Evolutionary conservation across 2,113 vertebrate genomes (phyloP).

Genomic region (Ageneiosus marmoratus): DNA sequence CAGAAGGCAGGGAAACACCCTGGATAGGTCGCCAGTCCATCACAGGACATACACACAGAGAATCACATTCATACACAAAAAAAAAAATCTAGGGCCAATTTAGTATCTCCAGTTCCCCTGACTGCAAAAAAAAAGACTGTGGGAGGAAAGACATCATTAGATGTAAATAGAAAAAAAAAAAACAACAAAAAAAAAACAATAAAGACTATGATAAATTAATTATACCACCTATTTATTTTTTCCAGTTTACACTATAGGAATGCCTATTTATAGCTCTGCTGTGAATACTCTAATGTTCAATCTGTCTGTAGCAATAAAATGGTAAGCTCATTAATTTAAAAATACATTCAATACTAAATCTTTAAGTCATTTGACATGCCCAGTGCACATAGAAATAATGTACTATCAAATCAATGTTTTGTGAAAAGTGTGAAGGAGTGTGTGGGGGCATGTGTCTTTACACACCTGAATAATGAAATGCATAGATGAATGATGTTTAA

Average conservation of each 20-base stretch:
- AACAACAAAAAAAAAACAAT: background rate
- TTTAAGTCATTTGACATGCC: constrained; percentile 5
- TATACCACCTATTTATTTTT: background rate
- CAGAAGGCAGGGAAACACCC: no score
- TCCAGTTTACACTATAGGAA: background rate
- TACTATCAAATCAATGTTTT: constrained; percentile 11
- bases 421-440: background rate
- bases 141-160: no score
- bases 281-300: background rate
- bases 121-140: no score
- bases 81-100: no score
- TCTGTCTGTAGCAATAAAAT: constrained; percentile 1
- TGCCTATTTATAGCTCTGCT: background rate
- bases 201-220: background rate
- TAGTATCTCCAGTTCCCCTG: no score
- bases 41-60: no score
- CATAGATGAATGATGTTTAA: background rate
- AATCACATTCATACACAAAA: no score
- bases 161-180: background rate
- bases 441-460: background rate
- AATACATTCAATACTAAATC: background rate
- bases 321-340: constrained; percentile 7
- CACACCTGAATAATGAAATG: background rate
- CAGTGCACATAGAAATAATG: constrained; percentile 17
- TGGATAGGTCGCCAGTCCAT: no score